Base-by-base conservation (phyloP, 2,113 vertebrate genomes). In the Gymnorhina tibicen region DNA sequence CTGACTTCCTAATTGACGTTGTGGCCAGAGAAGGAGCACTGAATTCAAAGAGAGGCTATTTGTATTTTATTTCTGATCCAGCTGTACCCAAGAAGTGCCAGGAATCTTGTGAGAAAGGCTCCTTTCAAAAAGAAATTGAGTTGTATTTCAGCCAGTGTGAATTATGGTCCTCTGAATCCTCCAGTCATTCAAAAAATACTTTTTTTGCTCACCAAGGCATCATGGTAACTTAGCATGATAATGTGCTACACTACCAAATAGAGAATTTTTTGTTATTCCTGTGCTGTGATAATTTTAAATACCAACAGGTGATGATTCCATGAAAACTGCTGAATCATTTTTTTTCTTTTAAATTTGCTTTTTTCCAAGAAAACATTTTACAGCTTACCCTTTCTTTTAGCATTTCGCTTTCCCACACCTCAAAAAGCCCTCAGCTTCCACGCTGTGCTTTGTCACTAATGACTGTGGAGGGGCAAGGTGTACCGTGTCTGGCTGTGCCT, bases 61-160 rank as follows among this genome's bases (percentile, higher is more conserved):
- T 93, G 88, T 88, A 47, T 78, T 77, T 90, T 85, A 72, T 75
- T 95, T 94, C 77, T 92, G 46, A 87, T 84, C 72, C 93, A 95
- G 90, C 85, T 94, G 93, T 94, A 91, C 32, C 64, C 68, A 95
- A 93, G 62, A 75, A 24, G 76, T 93, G 96, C 91, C 95, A 96
- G 80, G 60, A 96, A 92, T 94, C 88, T 62, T 75, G 32, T 75
- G 21, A 94, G 83, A 96, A 96, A 88, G 76, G n/a, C 64, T 96
- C 44, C 68, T 89, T 96, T 95, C 56, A 94, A 63, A 74, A 60
- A 76, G 47, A 73, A 87, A 93, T 75, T 81, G 53, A 93, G 56
- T 83, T 96, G 49, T 59, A 72, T 92, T 91, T 93, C 60, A 86
- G 58, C 55, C 82, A 21, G 7, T 17, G 35, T 78, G 44, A 93